Base-by-base conservation (phyloP, 2,888 invertebrate species). In the Agelastica alni region DNA sequence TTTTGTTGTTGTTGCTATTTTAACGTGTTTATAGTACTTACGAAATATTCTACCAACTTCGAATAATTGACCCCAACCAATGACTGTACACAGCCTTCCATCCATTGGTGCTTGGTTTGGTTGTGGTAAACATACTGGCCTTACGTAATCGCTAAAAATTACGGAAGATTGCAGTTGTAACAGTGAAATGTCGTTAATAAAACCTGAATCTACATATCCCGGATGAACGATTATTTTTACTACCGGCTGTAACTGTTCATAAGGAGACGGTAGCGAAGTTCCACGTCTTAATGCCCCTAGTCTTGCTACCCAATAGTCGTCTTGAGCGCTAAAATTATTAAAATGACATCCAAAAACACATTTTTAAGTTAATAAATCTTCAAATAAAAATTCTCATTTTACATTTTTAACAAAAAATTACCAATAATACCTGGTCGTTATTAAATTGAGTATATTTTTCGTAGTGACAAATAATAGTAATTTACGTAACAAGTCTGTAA, bases 41-140 rank as follows among this genome's bases (percentile, higher is more conserved):
- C 90, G 91, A 73, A 90, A 90, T 51, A 89, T 86, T 56, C 88
- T 79, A 47, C 89, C 89, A 56, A 87, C 85, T 77, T 91, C 90
- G 66, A 86, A 88, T 0, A 89, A 79, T 70, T 90, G 89, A 18
- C 91, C 91, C 90, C 90, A 90, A 3, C 91, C 90, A 9, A 90
- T 84, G 12, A 90, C 88, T 0, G 89, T 89, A 73, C 91, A 91
- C 61, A 84, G 80, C 1, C 83, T 80, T 0, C 87, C 87, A 59
- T 87, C 84, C 17, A 80, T 80, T 0, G 86, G 82, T 36, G 79
- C 79, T 9, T 79, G 75, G n/a, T 80, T 77, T 3, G 80, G 71
- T n/a, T 80, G 79, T 5, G 90, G 90, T 48, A 86, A 72, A 66
- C 86, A 86, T 17, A 85, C 81, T 0, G 86, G 86, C 47, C 86